These are phyloP conservation scores for Drosophila leonis DNA, from an alignment of 2,888 invertebrate species.

Conservation along the genomic window DNA sequence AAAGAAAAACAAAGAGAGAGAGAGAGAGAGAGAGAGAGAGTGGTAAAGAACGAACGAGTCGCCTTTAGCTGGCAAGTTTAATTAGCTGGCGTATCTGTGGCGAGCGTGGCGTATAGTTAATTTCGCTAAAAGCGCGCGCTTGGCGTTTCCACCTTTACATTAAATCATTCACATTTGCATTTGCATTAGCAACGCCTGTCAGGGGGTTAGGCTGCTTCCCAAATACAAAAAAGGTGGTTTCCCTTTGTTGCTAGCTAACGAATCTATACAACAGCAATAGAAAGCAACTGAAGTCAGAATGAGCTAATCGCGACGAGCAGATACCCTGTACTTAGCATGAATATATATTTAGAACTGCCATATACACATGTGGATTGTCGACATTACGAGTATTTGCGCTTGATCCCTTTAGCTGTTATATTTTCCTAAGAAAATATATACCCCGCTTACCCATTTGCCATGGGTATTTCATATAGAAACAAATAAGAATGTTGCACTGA, in stretches of 20 bases:
- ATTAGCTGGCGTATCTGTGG: slow-evolving; percentile 46
- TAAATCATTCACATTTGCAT: slow-evolving; percentile 70
- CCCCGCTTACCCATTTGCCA: not conserved
- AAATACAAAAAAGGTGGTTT: slow-evolving; percentile 26
- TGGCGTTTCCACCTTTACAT: slow-evolving; percentile 46
- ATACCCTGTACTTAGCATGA: not conserved
- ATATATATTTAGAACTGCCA: not conserved
- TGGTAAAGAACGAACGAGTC: not conserved
- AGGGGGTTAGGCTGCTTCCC: slow-evolving; percentile 3
- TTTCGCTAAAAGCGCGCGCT: slow-evolving; percentile 69
- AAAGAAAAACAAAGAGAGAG: not conserved
- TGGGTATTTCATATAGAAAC: not conserved
- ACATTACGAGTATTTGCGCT: not conserved
- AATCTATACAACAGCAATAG: slow-evolving; percentile 58
- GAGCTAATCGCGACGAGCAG: not conserved
- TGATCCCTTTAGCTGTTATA: not conserved
- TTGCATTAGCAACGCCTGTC: slow-evolving; percentile 49
- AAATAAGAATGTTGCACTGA: not conserved
- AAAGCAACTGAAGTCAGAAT: not conserved
- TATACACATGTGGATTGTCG: not conserved
- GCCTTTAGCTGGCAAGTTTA: slow-evolving; percentile 38
- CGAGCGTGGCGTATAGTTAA: slow-evolving; percentile 69
- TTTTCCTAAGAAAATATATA: not conserved
- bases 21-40: too few species aligned
- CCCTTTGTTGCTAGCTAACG: slow-evolving; percentile 68